Evolutionary conservation across 2,797 vertebrate species (phyloP), one percentile per base, ranked within the genome.

Genomic region (Falco peregrinus): DNA sequence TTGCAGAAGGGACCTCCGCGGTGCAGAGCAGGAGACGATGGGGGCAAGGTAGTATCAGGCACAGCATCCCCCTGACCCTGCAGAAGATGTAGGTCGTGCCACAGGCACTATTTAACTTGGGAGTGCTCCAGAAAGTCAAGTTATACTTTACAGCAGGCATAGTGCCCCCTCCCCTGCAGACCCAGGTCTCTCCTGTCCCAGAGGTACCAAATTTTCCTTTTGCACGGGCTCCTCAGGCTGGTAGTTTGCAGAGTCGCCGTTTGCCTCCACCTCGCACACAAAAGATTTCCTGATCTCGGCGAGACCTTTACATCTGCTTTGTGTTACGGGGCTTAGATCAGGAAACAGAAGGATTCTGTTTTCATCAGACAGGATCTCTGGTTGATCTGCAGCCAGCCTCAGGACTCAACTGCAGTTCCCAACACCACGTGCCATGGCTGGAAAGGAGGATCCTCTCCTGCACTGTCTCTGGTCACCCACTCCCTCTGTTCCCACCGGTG

Each of bases 221-320:
- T 19, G 9, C 43, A 8, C 3, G 0, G 69, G 59, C 10, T 94
- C n/a, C 50, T 13, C 5, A 6, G 67, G 51, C 50, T 35, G 45
- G 25, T 16, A 31, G 77, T 64, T 61, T 1, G 1, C 41, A 39
- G 76, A 14, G 3, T 13, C 9, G 5, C 54, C 6, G 2, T 6
- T 67, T 45, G 35, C 74, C 84, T 88, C 87, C 61, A 29, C 56
- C 67, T 77, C 15, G 0, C 76, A 57, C 70, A 94, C 92, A 95
- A 95, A 94, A 87, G 82, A 31, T 91, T 97, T 97, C 94, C 94
- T 96, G 88, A 39, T 92, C 45, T 63, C 8, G 2, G 57, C 63
- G 26, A 51, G 92, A 83, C 82, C 50, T 92, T 86, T 82, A 29
- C 93, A 94, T 95, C 91, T 96, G 95, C 89, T 96, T 93, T 78